Base-by-base conservation (phyloP, 2,797 vertebrate genomes). In the Paramormyrops hopkinsi region DNA sequence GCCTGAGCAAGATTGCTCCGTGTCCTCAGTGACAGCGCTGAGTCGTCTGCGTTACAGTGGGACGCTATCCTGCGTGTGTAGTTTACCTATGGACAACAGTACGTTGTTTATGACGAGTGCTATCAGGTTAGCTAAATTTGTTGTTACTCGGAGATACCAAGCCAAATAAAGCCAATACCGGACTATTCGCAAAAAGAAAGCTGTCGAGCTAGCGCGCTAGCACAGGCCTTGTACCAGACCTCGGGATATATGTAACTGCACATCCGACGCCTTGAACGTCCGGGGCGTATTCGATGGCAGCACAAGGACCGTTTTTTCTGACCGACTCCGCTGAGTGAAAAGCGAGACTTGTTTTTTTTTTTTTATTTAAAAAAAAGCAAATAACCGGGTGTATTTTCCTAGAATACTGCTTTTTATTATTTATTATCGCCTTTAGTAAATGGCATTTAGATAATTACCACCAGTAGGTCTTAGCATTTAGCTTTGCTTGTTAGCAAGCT, bases 221-320 rank as follows among this genome's bases (percentile, higher is more conserved):
- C 33, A 12, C 37, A 33, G 89, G 88, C 89, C 87, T 56, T 22
- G 62, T 48, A 19, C 25, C 89, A 88, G 88, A 90, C 89, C 89
- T 56, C 89, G 89, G 88, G 11, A 25, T 88, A 83, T 88, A 29
- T 73, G 62, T 90, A 48, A 50, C n/a, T 41, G 56, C 41, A 33
- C 59, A 17, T 54, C 7, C 82, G 48, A 88, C 11, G 62, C 46
- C 3, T 54, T 56, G n/a, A 25, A 82, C 62, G 62, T 22, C 22
- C 19, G 19, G 82, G 88, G 83, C 65, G 88, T 48, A 41, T n/a
- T 51, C 33, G n/a, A 19, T 51, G 14, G 79, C 51, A 17, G 59
- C 19, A 84, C 53, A 54, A 19, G 33, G 51, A 44, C 8, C 29
- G 25, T 41, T 41, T 3, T 50, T 88, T 69, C 22, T n/a, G 41